Evolutionary conservation across 2,888 invertebrate genomes (phyloP), one percentile per base, ranked within the genome.

Genomic region (Cheilosia urbana): DNA sequence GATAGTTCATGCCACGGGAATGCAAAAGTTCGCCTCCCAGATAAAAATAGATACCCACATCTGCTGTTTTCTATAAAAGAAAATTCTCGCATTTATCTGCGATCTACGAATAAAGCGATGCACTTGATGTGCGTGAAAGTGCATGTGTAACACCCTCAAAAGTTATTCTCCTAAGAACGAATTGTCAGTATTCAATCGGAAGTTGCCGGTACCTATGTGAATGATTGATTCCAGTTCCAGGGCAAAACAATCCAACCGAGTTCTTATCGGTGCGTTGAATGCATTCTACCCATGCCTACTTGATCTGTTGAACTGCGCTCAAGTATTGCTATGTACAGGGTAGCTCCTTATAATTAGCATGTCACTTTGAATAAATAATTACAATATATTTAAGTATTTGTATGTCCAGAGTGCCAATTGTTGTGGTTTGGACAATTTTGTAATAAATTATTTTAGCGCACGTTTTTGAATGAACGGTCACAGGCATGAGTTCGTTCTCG

Each of bases 41-140:
- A 78, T 69, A 84, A 65, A 84, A 79, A 79, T 84, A 80, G 69
- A 63, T 51, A 17, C n/a, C 11, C 58, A 53, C 68, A 79, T 79
- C 69, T 79, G 79, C 51, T 69, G 73, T n/a, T 62, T 7, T 30
- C 42, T 53, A 5, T 13, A 45, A 58, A 3, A 24, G 37, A 21
- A 15, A 45, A 45, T 21, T 27, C 37, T 37, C 7, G n/a, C 13
- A 51, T 13, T 19, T 21, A 5, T 19, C 9, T 11, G 21, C 51
- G 15, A 5, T 19, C 9, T 11, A 15, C 51, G 15, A 11, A 24
- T 21, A 6, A 17, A 37, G 21, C 47, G 24, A 37, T 24, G 30
- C 69, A 34, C 21, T 45, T 69, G 45, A 17, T 45, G 4, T 47
- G 27, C 37, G 47, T 40, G 24, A 15, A 51, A 13, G 4, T 24